These are phyloP conservation scores for Malaclemys terrapin DNA, from an alignment of 2,113 vertebrate genomes.

Conservation along the genomic window DNA sequence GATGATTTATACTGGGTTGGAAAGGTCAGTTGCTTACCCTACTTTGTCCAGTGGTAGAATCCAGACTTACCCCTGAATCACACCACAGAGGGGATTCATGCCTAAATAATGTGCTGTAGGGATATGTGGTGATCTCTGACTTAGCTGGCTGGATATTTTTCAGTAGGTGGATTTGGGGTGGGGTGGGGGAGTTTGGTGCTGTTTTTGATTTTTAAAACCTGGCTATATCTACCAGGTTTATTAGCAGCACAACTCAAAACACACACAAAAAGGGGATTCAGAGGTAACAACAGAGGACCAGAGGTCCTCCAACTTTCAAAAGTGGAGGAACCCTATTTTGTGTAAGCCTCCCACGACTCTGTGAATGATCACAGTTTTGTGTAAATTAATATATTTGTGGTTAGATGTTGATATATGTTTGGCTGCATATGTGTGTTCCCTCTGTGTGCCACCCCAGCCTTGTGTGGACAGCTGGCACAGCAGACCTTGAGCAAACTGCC, in stretches of 20 bases:
- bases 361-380: neutral
- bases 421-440: too few species aligned
- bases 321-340: neutral
- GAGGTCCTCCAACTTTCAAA: neutral
- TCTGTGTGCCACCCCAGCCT: too few species aligned
- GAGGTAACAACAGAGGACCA: rapidly evolving
- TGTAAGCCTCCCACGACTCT: rapidly evolving
- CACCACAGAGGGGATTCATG: neutral
- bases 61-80: neutral
- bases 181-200: neutral
- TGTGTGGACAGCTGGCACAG: too few species aligned
- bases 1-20: neutral
- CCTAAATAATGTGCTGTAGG: neutral
- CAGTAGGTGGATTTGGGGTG: neutral
- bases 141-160: neutral
- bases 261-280: neutral
- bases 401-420: too few species aligned
- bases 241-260: neutral
- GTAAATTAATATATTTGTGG: neutral
- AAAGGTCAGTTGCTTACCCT: neutral
- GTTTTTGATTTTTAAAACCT: neutral
- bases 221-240: neutral
- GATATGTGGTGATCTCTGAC: neutral
- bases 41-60: neutral
- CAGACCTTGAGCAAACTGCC: too few species aligned